Evolutionary conservation across 1,140 invertebrate genomes (phyloP), one percentile per base, ranked within the genome.

Genomic region (Euglossa dilemma): DNA sequence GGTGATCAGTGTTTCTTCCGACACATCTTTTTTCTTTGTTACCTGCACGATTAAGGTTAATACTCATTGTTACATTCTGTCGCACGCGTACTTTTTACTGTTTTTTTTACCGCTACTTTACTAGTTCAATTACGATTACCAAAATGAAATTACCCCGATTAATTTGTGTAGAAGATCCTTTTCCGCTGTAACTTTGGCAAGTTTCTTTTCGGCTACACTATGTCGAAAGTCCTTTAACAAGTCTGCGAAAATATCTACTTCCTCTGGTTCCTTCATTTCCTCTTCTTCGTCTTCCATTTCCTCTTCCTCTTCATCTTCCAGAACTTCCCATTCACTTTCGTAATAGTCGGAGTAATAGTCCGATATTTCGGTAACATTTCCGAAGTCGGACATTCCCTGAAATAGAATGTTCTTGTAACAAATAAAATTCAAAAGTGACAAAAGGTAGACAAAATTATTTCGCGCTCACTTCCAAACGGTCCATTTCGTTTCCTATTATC

Each of bases 1-100:
- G 0, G 89, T 92, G 47, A 90, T 70, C 12, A 84, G 47, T 1
- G 90, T 92, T 54, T 87, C 83, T 23, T 82, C 82, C 0, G 91
- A 92, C 2, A 1, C 54, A 12, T 56, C 36, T 54, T 56, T 67
- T 23, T 87, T 57, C 14, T 72, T 66, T 45, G 64, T 72, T 25
- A 81, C 23, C 73, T 85, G 20, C 1, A 57, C 16, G 36, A 63
- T 25, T n/a, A 8, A 82, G 23, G 16, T 61, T 5, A 18, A 23
- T 16, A 6, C 18, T 16, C 20, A 6, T 52, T 64, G 28, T 64
- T 11, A 25, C 20, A 47, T 20, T 59, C 69, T 74, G 16, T 73
- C 36, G 47, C 20, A 18, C 18, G 18, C 25, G 14, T 36, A 73
- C n/a, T 0, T 61, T 6, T 16, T 28, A 11, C 16, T 25, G 8